phyloP scores from a whole-genome alignment of 2,888 invertebrate species.

The Drosophila neotestacea region DNA sequence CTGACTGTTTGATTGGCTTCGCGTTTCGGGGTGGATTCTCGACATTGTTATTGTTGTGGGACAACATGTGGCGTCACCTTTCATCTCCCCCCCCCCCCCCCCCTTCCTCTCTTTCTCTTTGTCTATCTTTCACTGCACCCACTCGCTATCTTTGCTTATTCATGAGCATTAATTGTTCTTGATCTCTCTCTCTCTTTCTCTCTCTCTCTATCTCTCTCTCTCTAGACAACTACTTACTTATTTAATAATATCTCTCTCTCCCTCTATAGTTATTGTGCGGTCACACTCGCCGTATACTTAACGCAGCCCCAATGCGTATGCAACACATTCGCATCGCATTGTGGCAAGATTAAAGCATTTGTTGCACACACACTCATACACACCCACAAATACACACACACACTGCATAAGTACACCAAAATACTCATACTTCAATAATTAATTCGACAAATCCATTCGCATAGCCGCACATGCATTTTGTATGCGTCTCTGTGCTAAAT shows the following conservation, averaged over 20 bases:
- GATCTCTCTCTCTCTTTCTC: conserved; percentile 11
- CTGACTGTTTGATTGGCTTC: conserved; percentile 76
- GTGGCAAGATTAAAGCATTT: conserved; percentile 1
- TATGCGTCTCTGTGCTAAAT: conserved; percentile 46
- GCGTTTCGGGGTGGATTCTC: conserved; percentile 20
- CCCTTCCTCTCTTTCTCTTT: background rate
- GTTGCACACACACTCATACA: background rate
- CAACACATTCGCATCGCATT: conserved; percentile 7
- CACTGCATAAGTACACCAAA: background rate
- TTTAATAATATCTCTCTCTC: background rate
- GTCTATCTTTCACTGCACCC: background rate
- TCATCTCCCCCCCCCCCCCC: too few species aligned
- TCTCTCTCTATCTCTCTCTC: background rate
- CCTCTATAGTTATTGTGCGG: background rate
- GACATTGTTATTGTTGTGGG: conserved; percentile 7
- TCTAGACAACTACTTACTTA: too few species aligned
- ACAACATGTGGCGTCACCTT: conserved; percentile 15
- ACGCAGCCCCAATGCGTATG: conserved; percentile 25
- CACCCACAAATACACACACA: background rate
- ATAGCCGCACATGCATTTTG: conserved; percentile 55
- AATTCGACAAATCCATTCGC: conserved; percentile 47
- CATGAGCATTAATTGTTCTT: conserved; percentile 32
- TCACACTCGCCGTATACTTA: conserved; percentile 42
- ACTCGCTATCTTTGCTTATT: conserved; percentile 22
- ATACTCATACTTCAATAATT: conserved; percentile 31